Evolutionary conservation across 2,113 vertebrate genomes (phyloP).

Genomic region (Haemorhous mexicanus): DNA sequence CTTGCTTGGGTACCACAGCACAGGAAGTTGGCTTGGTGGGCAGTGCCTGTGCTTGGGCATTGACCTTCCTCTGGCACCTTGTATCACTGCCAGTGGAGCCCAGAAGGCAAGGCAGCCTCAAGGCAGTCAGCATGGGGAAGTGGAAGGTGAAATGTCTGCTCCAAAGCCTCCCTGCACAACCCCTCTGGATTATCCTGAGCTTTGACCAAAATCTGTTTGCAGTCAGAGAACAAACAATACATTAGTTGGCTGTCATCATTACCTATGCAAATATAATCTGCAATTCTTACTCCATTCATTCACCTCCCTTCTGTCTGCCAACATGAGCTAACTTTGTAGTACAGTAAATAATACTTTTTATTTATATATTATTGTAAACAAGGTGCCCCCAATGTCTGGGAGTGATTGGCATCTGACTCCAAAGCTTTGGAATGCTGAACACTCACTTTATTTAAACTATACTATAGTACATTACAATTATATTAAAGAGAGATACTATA

Average conservation of each 20-base stretch:
- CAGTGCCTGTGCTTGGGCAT: neutral
- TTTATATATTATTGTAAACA: neutral
- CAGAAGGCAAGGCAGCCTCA: neutral
- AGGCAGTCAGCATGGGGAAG: neutral
- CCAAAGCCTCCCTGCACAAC: neutral
- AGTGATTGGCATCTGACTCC: too few relatives aligned
- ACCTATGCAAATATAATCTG: neutral
- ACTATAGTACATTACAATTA: too few relatives aligned
- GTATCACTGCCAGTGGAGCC: accelerated
- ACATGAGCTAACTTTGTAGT: neutral
- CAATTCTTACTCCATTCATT: neutral
- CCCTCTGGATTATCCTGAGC: neutral
- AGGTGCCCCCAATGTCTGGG: too few relatives aligned
- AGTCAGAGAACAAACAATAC: neutral
- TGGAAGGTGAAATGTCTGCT: neutral
- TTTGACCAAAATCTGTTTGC: neutral
- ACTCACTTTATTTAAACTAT: too few relatives aligned
- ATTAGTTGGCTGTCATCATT: neutral
- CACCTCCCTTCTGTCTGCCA: neutral
- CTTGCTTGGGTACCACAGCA: neutral
- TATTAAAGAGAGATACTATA: too few relatives aligned
- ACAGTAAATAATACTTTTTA: neutral
- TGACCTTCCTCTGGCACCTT: neutral
- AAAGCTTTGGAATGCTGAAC: too few relatives aligned
- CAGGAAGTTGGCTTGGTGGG: neutral